Evolutionary conservation across 2,888 invertebrate species (phyloP).

Genomic region (Andrena fulva): DNA sequence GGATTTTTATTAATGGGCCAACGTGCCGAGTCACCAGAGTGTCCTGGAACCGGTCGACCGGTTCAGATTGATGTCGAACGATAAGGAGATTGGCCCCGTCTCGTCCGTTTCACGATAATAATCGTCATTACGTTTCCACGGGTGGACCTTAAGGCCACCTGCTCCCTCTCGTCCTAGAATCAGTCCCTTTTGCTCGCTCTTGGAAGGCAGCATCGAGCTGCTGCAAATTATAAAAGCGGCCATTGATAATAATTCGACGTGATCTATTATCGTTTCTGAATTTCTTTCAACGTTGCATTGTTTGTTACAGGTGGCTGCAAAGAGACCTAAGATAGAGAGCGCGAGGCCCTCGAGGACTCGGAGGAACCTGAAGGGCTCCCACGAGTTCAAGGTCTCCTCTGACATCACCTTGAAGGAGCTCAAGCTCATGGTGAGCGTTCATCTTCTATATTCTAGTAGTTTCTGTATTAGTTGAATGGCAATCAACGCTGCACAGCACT

Average conservation of each 20-base stretch:
- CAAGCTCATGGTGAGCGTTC: constrained; percentile 80
- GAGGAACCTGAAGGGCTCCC: constrained; percentile 81
- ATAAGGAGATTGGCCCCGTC: constrained; percentile 77
- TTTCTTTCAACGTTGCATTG: constrained; percentile 1
- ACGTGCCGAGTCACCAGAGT: constrained; percentile 70
- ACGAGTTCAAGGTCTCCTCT: constrained; percentile 81
- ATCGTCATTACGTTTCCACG: constrained; percentile 76
- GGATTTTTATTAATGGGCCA: constrained; percentile 68
- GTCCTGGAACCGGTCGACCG: constrained; percentile 68
- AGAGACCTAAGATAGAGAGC: constrained; percentile 74
- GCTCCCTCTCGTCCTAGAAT: constrained; percentile 40
- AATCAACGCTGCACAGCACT: not conserved
- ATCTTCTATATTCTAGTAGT: no score
- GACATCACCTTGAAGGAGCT: constrained; percentile 81
- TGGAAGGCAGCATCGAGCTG: not conserved
- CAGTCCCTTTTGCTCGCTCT: not conserved
- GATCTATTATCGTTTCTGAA: not conserved
- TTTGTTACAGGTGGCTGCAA: constrained; percentile 71
- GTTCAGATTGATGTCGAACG: constrained; percentile 74
- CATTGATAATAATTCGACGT: not conserved
- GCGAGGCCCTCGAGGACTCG: constrained; percentile 79
- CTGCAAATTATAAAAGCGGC: not conserved
- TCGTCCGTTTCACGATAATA: constrained; percentile 79
- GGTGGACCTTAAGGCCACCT: constrained; percentile 57
- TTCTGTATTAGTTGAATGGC: not conserved